These are phyloP conservation scores for Piaya cayana DNA, from an alignment of 2,113 vertebrate species.

Conservation along the genomic window DNA sequence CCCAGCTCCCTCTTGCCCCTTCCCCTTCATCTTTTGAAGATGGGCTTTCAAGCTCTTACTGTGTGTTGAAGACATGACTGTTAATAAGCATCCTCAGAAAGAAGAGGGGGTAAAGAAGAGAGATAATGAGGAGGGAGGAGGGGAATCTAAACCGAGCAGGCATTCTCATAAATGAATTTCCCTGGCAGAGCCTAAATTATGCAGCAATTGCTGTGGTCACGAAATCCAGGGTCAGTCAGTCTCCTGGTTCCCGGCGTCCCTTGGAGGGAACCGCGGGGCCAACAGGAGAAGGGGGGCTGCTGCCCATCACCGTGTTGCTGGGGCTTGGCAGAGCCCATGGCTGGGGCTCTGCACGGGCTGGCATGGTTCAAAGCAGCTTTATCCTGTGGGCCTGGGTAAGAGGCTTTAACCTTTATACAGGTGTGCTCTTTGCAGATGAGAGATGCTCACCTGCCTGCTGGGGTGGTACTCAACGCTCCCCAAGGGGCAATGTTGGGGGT, in stretches of 20 bases:
- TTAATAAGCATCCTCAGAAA: background rate
- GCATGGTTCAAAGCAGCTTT: background rate
- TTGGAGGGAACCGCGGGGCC: rapidly evolving
- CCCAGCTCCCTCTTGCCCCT: background rate
- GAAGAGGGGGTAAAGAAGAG: background rate
- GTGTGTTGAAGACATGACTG: background rate
- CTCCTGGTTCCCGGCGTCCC: rapidly evolving
- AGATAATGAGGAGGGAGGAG: background rate
- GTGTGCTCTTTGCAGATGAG: background rate
- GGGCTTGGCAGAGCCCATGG: background rate
- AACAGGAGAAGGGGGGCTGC: background rate
- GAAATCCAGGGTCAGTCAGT: background rate
- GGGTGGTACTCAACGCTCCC: background rate
- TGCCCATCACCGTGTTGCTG: background rate
- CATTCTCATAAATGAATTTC: background rate
- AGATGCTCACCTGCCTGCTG: background rate
- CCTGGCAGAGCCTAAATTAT: background rate
- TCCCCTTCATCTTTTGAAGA: background rate
- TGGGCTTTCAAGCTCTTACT: background rate
- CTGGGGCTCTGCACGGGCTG: background rate
- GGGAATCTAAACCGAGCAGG: background rate
- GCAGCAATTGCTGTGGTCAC: background rate
- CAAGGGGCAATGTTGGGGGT: rapidly evolving
- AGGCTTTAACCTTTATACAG: background rate
- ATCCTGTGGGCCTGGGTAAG: background rate